Percentiles rank a stretch among this genome's conserved stretches.
These are phyloP conservation scores for Lamellibrachia luymesi DNA, from an alignment of 1,140 invertebrate species.

Conservation along the genomic window DNA sequence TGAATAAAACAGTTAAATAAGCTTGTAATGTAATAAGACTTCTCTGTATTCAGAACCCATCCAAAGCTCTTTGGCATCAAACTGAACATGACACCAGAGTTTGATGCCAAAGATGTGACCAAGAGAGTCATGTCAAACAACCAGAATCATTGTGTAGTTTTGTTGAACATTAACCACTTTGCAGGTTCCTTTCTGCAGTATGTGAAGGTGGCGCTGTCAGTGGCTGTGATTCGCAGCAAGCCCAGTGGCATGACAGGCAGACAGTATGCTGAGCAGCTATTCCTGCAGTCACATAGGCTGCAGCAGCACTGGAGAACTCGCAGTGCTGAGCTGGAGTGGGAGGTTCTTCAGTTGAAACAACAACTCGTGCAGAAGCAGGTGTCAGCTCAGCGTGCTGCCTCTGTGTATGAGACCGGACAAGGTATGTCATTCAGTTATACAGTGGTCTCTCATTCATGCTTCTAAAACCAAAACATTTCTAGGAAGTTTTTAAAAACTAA, in stretches of 20 bases:
- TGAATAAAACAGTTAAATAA: background rate
- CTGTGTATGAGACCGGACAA: background rate
- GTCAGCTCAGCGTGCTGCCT: background rate
- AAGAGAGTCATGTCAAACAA: background rate
- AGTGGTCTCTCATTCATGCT: no score
- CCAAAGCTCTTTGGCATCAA: no score
- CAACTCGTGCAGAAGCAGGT: background rate
- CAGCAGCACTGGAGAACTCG: background rate
- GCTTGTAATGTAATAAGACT: no score
- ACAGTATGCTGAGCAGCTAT: background rate
- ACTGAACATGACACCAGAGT: background rate
- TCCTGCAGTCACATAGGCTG: background rate
- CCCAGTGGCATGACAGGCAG: background rate
- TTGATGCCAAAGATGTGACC: background rate
- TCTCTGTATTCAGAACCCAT: no score
- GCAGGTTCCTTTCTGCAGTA: background rate
- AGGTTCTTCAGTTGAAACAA: background rate
- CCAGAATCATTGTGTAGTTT: background rate
- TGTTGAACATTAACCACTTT: background rate
- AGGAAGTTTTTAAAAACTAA: no score
- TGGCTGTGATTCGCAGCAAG: background rate
- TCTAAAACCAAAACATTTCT: no score
- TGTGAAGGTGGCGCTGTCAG: background rate
- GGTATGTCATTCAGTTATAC: no score
- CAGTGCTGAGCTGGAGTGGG: background rate